These are phyloP conservation scores for Drosophila dunni DNA, from an alignment of 1,140 invertebrate species.

Conservation along the genomic window DNA sequence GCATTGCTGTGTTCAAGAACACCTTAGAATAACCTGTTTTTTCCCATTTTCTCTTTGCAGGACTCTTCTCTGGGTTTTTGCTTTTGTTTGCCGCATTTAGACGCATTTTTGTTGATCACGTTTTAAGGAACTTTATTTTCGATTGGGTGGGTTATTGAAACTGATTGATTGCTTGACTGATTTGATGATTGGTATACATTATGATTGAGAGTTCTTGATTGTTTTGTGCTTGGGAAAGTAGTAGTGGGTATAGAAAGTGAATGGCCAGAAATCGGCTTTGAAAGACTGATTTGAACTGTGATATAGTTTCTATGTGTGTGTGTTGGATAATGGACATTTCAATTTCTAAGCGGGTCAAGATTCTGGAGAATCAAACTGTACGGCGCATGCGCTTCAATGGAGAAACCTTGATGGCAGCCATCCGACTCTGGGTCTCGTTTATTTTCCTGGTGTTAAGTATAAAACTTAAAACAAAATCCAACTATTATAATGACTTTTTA, in stretches of 20 bases:
- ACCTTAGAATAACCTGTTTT: conserved; percentile 56
- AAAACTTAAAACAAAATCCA: conserved; percentile 25
- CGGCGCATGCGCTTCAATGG: conserved; percentile 62
- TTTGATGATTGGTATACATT: conserved; percentile 2
- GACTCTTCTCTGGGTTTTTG: conserved; percentile 63
- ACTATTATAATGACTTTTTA: conserved; percentile 42
- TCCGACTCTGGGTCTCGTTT: no score
- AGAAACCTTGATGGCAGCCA: conserved; percentile 7
- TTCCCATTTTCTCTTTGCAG: conserved; percentile 84
- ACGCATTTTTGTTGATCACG: conserved; percentile 39
- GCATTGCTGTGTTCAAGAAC: conserved; percentile 85
- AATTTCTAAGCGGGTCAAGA: neutral
- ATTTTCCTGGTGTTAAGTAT: conserved; percentile 75
- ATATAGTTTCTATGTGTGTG: neutral
- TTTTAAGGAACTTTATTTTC: conserved; percentile 38
- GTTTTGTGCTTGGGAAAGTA: neutral
- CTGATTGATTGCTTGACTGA: conserved; percentile 10
- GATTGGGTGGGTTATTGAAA: conserved; percentile 22
- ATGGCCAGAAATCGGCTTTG: no score
- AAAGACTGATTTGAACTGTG: neutral
- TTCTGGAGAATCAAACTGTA: conserved; percentile 15
- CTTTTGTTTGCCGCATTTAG: conserved; percentile 49
- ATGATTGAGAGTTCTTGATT: neutral
- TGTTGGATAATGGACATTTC: no score
- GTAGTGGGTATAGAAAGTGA: neutral